Percentiles rank a stretch among this genome's conserved stretches.
Conservation (phyloP, 2,888 invertebrate species). For the Physocephala rufipes region DNA sequence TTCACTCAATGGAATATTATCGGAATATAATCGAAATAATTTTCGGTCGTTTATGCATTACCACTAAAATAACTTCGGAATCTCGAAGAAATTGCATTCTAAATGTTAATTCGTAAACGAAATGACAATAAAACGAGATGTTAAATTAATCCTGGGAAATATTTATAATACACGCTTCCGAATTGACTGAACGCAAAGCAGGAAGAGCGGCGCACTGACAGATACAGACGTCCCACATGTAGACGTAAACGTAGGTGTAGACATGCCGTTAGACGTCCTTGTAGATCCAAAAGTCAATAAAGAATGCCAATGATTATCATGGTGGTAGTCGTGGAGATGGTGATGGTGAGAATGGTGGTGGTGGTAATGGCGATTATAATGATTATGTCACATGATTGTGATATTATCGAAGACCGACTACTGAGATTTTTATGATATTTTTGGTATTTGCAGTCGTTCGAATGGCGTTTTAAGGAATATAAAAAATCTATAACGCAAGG, state of each 20-base stretch:
- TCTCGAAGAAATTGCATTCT: conserved; percentile 28
- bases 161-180: conserved; percentile 22
- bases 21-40: too few species aligned
- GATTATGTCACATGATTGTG: too few species aligned
- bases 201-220: too few species aligned
- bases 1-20: conserved; percentile 11
- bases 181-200: conserved; percentile 14
- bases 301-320: too few species aligned
- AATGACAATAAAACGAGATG: conserved; percentile 24
- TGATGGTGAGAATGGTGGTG: neutral
- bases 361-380: neutral
- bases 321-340: too few species aligned
- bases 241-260: too few species aligned
- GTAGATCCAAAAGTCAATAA: conserved; percentile 13
- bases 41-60: neutral
- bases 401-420: conserved; percentile 20
- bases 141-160: conserved; percentile 23
- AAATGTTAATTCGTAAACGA: neutral
- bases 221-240: neutral
- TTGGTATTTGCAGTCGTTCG: neutral
- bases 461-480: neutral
- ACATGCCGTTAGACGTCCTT: too few species aligned
- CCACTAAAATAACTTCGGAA: conserved; percentile 13
- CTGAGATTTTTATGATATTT: conserved; percentile 29
- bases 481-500: neutral